Percentiles rank a stretch among this genome's conserved stretches.
phyloP scores from a whole-genome alignment of 2,113 vertebrate genomes.

The Stegostoma tigrinum region DNA sequence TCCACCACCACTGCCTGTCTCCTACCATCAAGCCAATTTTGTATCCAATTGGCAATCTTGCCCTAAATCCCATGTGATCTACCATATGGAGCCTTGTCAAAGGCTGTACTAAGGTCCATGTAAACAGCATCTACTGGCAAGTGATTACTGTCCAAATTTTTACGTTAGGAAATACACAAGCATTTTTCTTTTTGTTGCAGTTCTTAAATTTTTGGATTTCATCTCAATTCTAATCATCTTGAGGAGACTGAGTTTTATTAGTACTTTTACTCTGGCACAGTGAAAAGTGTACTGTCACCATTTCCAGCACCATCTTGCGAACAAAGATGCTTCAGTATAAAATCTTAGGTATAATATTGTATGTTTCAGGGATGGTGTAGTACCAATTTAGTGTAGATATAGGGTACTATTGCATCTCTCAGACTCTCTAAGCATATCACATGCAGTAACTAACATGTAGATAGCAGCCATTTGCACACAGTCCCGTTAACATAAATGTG shows the following conservation, averaged over 20 bases:
- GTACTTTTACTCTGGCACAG: no score
- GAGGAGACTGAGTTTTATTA: no score
- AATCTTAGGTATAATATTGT: no score
- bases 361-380: not conserved
- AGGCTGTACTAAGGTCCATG: no score
- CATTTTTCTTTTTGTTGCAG: not conserved
- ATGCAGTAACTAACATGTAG: not conserved
- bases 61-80: no score
- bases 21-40: no score
- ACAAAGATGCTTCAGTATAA: no score
- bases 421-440: not conserved
- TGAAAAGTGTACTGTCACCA: no score
- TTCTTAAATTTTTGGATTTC: not conserved
- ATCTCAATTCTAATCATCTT: not conserved
- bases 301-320: no score
- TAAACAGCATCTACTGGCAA: not conserved
- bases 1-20: no score
- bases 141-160: not conserved
- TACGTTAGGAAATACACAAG: not conserved
- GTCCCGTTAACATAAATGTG: not conserved
- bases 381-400: not conserved
- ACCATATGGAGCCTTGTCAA: no score
- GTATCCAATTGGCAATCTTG: no score
- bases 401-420: not conserved
- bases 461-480: not conserved